Percentiles rank a stretch among this genome's conserved stretches.
These are phyloP conservation scores for Dryobates pubescens DNA, from an alignment of 2,797 vertebrate species.

Conservation along the genomic window DNA sequence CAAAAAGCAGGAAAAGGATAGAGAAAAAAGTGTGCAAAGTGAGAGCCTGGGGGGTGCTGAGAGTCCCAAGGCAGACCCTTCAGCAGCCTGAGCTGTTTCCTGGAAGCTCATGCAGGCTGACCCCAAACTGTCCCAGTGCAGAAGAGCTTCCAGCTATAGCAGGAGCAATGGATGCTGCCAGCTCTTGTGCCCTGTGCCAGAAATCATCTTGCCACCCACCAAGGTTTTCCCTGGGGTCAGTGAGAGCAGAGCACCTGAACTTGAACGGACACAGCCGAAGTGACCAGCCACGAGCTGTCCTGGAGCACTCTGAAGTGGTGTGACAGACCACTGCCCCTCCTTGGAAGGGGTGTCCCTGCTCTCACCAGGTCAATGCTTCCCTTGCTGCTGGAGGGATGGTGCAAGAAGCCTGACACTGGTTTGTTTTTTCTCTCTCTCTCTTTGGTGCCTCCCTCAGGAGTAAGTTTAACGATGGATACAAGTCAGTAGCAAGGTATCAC, in stretches of 20 bases:
- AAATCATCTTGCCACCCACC: not conserved
- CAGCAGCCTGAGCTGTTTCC: not conserved
- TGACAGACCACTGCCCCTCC: not conserved
- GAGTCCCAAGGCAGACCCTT: not conserved
- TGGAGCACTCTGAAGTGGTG: not conserved
- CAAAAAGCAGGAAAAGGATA: not conserved
- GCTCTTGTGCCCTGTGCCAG: not conserved
- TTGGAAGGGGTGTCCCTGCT: not conserved
- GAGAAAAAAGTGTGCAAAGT: not conserved
- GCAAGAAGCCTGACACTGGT: not conserved
- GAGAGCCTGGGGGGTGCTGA: accelerated
- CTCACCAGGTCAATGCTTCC: not conserved
- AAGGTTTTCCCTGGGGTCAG: accelerated
- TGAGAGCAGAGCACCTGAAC: not conserved
- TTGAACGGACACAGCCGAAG: not conserved
- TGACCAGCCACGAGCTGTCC: not conserved
- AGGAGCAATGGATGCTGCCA: not conserved
- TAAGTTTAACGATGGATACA: constrained; percentile 70
- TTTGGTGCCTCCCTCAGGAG: constrained; percentile 42
- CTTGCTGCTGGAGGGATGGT: not conserved
- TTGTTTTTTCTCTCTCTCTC: not conserved
- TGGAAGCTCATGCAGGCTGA: not conserved
- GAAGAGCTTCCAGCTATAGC: not conserved
- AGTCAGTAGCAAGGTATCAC: constrained; percentile 70
- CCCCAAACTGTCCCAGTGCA: not conserved